A percentile compares a stretch with the other conserved stretches of the same genome.
phyloP scores from a whole-genome alignment of 2,113 vertebrate genomes.

The Tragelaphus scriptus region DNA sequence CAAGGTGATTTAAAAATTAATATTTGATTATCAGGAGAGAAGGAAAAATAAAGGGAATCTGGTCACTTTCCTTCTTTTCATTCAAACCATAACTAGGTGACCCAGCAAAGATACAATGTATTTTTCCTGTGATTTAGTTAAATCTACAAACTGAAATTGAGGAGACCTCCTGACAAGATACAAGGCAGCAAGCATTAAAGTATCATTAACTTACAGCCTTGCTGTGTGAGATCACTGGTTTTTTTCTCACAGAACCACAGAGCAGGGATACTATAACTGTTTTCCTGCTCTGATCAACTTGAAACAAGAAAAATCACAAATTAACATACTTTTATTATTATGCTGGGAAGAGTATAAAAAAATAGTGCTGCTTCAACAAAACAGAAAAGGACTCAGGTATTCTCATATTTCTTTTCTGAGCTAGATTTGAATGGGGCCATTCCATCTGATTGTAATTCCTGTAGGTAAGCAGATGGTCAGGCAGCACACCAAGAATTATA shows the following conservation, averaged over 20 bases:
- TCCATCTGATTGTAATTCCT: conserved; percentile 59
- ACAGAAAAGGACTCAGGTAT: conserved; percentile 32
- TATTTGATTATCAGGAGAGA: background rate
- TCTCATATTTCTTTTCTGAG: conserved; percentile 45
- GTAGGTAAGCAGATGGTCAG: conserved; percentile 74
- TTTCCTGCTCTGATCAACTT: background rate
- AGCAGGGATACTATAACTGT: background rate
- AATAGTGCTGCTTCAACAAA: conserved; percentile 32
- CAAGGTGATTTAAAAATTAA: background rate
- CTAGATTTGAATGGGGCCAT: conserved; percentile 17
- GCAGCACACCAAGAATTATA: conserved; percentile 66
- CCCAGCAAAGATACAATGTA: background rate
- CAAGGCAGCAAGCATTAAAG: background rate
- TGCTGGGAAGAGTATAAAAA: conserved; percentile 12
- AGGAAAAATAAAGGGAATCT: background rate
- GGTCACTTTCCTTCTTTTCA: background rate
- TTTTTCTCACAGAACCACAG: accelerated
- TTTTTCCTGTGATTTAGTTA: background rate
- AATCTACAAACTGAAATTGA: background rate
- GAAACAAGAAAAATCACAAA: conserved; percentile 28
- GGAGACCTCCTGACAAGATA: background rate
- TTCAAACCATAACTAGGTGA: background rate
- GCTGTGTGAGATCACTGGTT: background rate
- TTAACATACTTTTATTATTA: background rate
- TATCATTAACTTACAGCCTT: background rate